phyloP scores from a whole-genome alignment of 2,113 vertebrate species.

The Triplophysa tibetana region DNA sequence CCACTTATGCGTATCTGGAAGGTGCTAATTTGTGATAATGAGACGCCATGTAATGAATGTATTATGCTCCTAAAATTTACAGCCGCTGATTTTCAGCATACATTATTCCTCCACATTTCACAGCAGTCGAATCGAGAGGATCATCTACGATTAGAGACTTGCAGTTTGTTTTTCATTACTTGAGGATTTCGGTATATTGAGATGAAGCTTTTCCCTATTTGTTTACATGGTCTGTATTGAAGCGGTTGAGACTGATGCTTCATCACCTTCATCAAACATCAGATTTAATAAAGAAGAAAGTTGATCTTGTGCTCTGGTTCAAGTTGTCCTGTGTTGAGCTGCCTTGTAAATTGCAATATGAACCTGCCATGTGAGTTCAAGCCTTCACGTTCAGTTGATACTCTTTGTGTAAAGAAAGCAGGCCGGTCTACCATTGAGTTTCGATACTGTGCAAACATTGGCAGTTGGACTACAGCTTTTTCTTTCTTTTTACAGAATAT shows the following conservation, averaged over 20 bases:
- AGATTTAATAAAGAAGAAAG: slow-evolving; percentile 57
- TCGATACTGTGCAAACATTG: slow-evolving; percentile 87
- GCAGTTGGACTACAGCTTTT: slow-evolving; percentile 85
- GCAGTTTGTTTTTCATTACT: not conserved
- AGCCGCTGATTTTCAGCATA: slow-evolving; percentile 40
- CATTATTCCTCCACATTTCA: not conserved
- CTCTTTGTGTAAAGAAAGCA: slow-evolving; percentile 85
- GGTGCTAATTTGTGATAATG: slow-evolving; percentile 59
- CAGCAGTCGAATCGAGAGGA: not conserved
- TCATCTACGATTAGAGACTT: not conserved
- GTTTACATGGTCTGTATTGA: slow-evolving; percentile 77
- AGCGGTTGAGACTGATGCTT: slow-evolving; percentile 58
- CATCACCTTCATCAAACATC: slow-evolving; percentile 57
- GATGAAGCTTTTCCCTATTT: slow-evolving; percentile 67
- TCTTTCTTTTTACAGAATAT: slow-evolving; percentile 89
- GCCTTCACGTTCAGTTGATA: slow-evolving; percentile 90
- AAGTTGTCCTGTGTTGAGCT: slow-evolving; percentile 74
- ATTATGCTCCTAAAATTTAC: slow-evolving; percentile 67
- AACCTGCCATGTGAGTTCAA: slow-evolving; percentile 85
- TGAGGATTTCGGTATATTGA: slow-evolving; percentile 32
- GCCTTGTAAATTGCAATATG: slow-evolving; percentile 95
- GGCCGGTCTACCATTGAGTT: slow-evolving; percentile 72
- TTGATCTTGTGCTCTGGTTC: slow-evolving; percentile 19
- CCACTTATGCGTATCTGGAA: slow-evolving; percentile 22
- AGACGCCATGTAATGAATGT: slow-evolving; percentile 73